These are phyloP conservation scores for Leptogaster cylindrica DNA, from an alignment of 2,888 invertebrate genomes.

Conservation along the genomic window DNA sequence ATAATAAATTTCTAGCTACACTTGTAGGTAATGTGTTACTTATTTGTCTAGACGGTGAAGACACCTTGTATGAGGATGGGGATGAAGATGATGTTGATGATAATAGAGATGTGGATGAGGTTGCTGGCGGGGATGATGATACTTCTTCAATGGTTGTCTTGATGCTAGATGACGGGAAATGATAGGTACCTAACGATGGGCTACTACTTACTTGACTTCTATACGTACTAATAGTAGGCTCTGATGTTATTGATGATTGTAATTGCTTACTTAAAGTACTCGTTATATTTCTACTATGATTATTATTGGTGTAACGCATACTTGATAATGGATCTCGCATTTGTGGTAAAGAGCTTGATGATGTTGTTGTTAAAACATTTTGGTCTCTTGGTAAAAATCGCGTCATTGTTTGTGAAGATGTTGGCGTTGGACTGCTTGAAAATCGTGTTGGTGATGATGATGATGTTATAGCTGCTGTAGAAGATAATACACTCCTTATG, in stretches of 20 bases:
- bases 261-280: conserved; percentile 46
- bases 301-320: conserved; percentile 42
- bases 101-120: conserved; percentile 38
- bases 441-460: conserved; percentile 53
- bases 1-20: conserved; percentile 52
- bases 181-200: conserved; percentile 49
- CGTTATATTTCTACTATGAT: conserved; percentile 40
- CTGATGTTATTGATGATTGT: conserved; percentile 44
- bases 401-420: conserved; percentile 60
- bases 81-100: conserved; percentile 47
- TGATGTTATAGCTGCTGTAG: conserved; percentile 53
- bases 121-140: conserved; percentile 48
- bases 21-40: conserved; percentile 51
- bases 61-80: conserved; percentile 48
- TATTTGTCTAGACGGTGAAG: conserved; percentile 56
- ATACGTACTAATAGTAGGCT: conserved; percentile 38
- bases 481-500: conserved; percentile 37
- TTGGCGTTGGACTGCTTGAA: conserved; percentile 60
- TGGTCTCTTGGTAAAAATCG: conserved; percentile 60
- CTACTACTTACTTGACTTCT: conserved; percentile 50
- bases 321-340: conserved; percentile 45
- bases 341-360: conserved; percentile 54
- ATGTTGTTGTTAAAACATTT: conserved; percentile 57
- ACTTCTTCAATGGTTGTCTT: conserved; percentile 45
- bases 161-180: conserved; percentile 48